A percentile compares a stretch with the other conserved stretches of the same genome.
Evolutionary conservation across 1,140 invertebrate species (phyloP).

Genomic region (Lasioglossum baleicum): DNA sequence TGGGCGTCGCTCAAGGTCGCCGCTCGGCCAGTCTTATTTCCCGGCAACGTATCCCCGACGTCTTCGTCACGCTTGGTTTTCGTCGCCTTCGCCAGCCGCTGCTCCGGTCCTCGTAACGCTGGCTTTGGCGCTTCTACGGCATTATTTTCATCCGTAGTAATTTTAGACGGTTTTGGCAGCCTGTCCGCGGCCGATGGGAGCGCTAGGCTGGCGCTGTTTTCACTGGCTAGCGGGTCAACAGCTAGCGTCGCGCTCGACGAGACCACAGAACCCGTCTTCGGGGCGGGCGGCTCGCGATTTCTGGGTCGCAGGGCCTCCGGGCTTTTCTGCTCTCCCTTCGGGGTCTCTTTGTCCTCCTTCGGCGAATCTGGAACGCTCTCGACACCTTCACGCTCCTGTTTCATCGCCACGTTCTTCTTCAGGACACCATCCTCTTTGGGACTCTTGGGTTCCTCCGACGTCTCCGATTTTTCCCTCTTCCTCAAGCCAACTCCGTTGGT

Average conservation of each 20-base stretch:
- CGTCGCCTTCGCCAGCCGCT: conserved; percentile 48
- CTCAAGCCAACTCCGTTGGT: too few relatives aligned
- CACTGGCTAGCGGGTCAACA: conserved; percentile 22
- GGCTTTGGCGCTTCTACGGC: conserved; percentile 63
- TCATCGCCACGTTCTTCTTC: too few relatives aligned
- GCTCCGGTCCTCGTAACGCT: conserved; percentile 49
- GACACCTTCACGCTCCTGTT: not conserved
- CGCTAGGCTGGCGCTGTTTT: conserved; percentile 44
- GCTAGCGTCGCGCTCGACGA: conserved; percentile 3
- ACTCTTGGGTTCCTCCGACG: too few relatives aligned
- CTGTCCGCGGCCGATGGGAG: conserved; percentile 16
- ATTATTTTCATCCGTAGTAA: conserved; percentile 68
- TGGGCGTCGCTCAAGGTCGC: conserved; percentile 42
- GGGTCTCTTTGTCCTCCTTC: not conserved
- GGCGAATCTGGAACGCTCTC: not conserved
- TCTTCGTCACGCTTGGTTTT: conserved; percentile 37
- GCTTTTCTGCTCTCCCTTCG: not conserved
- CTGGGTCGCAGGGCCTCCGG: not conserved
- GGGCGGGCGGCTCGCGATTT: not conserved
- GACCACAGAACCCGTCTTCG: not conserved
- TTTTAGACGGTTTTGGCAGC: conserved; percentile 68
- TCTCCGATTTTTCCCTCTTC: too few relatives aligned
- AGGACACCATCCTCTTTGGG: too few relatives aligned
- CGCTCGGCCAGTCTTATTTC: conserved; percentile 45
- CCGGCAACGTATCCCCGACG: conserved; percentile 36